Percentiles rank a stretch among this genome's conserved stretches.
phyloP scores from a whole-genome alignment of 2,113 vertebrate species.

The Pitta sordida region DNA sequence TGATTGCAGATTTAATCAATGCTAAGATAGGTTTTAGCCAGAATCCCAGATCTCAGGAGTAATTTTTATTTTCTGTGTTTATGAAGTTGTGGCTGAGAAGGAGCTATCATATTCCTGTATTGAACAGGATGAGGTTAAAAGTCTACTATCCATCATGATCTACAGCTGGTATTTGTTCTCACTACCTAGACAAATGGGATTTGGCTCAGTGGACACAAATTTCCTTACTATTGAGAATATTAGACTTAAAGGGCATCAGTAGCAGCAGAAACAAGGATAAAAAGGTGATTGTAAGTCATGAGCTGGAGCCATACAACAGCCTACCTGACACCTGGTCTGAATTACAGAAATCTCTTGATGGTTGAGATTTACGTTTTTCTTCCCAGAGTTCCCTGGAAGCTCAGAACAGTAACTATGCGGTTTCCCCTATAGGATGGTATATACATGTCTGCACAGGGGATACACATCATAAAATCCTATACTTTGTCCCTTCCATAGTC shows the following conservation, averaged over 20 bases:
- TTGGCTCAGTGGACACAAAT: constrained; percentile 8
- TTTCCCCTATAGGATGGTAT: neutral
- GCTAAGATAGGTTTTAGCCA: neutral
- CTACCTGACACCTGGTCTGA: constrained; percentile 12
- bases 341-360: neutral
- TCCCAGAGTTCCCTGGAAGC: neutral
- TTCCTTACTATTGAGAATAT: neutral
- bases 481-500: rapidly evolving
- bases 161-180: constrained; percentile 17
- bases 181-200: neutral
- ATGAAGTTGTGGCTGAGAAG: neutral
- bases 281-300: neutral
- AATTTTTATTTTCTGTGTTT: neutral
- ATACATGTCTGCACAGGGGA: neutral
- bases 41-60: neutral
- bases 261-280: neutral
- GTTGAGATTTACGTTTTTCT: neutral
- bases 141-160: neutral
- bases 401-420: neutral
- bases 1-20: neutral
- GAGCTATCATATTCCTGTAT: neutral
- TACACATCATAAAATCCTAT: neutral
- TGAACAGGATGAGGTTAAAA: constrained; percentile 1
- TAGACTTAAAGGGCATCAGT: neutral
- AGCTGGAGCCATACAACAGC: neutral